phyloP scores from a whole-genome alignment of 2,113 vertebrate genomes.

The Hydrolagus affinis region DNA sequence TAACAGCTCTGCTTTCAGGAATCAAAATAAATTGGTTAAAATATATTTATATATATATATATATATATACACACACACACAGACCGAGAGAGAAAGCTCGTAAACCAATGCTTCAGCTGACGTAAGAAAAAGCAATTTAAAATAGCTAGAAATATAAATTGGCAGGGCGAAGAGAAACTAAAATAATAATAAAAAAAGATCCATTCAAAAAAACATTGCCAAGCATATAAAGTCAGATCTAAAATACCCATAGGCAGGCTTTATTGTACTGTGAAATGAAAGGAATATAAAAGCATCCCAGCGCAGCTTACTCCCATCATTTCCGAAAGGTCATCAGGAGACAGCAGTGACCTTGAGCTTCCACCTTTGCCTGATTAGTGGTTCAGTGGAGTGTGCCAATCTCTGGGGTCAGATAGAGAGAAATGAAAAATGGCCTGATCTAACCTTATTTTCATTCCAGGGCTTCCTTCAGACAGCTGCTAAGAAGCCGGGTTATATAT shows the following conservation, averaged over 20 bases:
- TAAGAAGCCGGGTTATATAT: neutral
- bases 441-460: slow-evolving; percentile 20
- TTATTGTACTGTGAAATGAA: slow-evolving; percentile 31
- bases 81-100: too few relatives aligned
- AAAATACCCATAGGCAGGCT: slow-evolving; percentile 25
- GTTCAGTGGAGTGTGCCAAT: slow-evolving; percentile 31
- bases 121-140: neutral
- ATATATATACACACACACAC: too few relatives aligned
- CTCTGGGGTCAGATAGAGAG: slow-evolving; percentile 30
- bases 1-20: neutral
- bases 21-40: too few relatives aligned
- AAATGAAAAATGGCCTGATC: slow-evolving; percentile 29
- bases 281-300: slow-evolving; percentile 27
- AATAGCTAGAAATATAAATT: neutral
- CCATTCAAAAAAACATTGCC: slow-evolving; percentile 15
- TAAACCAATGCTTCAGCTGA: neutral
- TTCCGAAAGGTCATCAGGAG: slow-evolving; percentile 25
- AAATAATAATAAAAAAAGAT: neutral
- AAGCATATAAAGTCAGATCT: neutral
- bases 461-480: slow-evolving; percentile 14
- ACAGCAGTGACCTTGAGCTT: slow-evolving; percentile 26
- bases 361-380: slow-evolving; percentile 32
- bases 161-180: too few relatives aligned
- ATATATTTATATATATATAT: too few relatives aligned
- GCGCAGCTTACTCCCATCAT: slow-evolving; percentile 30